Evolutionary conservation across 2,888 invertebrate genomes (phyloP), one percentile per base, ranked within the genome.

Genomic region (Notodonta dromedarius): DNA sequence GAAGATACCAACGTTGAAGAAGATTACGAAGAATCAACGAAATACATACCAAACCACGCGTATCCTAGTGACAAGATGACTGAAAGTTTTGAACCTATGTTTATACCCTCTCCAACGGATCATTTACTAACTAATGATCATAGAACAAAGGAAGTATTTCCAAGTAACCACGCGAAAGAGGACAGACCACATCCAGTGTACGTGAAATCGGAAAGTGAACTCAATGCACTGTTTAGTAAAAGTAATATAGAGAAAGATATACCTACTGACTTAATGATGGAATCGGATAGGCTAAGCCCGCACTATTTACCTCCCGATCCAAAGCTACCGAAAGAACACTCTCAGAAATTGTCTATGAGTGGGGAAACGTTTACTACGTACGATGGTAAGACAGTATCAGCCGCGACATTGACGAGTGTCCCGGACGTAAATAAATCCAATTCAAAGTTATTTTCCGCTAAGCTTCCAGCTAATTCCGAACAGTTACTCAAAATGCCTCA

Each of bases 1-100:
- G 86, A 94, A 79, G 94, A 94, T 63, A 88, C 89, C 0, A 88
- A 91, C 52, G 82, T 89, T 1, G 91, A 91, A 56, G 94, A 93
- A 79, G 88, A 94, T 72, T 87, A 94, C 70, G 85, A 91, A 58
- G 85, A 94, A 32, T 85, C 90, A 0, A 90, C 90, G n/a, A 90
- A 90, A 59, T 82, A 82, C 7, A 83, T 90, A 24, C 68, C 83
- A 5, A 89, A 88, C 61, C 89, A 88, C 24, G 82, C 82, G 16
- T 87, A 85, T 57, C 66, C 94, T 12, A 94, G 94, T 79, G 92
- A 94, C 52, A 89, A 90, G 71, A 82, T 94, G 11, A 94, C 95
- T 0, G 95, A 96, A 81, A 94, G 94, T 55, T 97, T 97, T 79
- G 96, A 97, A 74, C 97, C 97, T 0, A 96, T 97, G 93, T 97